Base-by-base conservation (phyloP, 2,888 invertebrate species). In the Myopa tessellatipennis region DNA sequence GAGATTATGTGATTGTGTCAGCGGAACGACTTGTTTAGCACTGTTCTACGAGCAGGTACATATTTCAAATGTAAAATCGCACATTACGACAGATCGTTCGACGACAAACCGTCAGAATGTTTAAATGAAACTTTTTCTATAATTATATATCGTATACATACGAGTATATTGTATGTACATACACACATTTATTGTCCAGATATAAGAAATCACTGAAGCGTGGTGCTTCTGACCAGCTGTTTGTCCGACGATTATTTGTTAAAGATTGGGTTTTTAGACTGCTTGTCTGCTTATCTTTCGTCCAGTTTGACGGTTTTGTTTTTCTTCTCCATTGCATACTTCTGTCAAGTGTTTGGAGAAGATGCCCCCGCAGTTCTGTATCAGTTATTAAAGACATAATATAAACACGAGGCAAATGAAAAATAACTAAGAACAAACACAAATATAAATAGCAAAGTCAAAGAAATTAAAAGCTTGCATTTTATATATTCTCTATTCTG, bases 291-390 rank as follows among this genome's bases (percentile, higher is more conserved):
- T 58, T n/a, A 16, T 1, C 6, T 58, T 18, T 7, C n/a, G 14
- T 71, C 36, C 36, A 34, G n/a, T 18, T 58, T 10, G n/a, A 16
- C 4, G 5, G 58, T 10, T 10, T 60, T 4, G 5, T 4, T 26
- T 61, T 61, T 26, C 18, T 26, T 61, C 6, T 26, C 26, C 4
- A 18, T 5, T 61, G 4, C 26, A 4, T 18, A 10, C 71, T 18
- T 10, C 38, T 71, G 8, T 8, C 58, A 18, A 60, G 38, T 60
- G 10, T 18, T 40, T n/a, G 45, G 73, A 45, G 40, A 61, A 73
- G 36, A 65, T 36, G 61, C 18, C 12, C 12, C 60, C 61, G 50
- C 60, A 71, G 45, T 73, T 73, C 60, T 73, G 40, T 40, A 7
- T 10, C 45, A 60, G 40, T 73, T 18, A 45, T 73, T 73, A 73